A percentile compares a stretch with the other conserved stretches of the same genome.
Conservation (phyloP, 92 coral and sea anemone species). For the Blastomussa wellsi region DNA sequence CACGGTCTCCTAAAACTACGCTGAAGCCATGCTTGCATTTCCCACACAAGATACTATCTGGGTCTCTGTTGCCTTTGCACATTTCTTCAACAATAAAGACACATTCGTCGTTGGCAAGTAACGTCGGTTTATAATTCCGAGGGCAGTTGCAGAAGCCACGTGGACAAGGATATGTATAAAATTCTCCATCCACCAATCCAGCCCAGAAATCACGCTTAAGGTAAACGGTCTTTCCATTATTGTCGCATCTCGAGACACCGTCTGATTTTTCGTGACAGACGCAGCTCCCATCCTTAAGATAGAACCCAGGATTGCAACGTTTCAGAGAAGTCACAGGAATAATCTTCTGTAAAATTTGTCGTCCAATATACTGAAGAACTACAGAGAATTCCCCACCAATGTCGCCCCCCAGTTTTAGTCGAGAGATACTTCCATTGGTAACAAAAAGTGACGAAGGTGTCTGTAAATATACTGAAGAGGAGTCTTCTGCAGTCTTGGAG, state of each 20-base stretch:
- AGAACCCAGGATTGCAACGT: constrained; percentile 84
- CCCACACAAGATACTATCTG: constrained; percentile 72
- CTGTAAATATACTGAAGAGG: constrained; percentile 56
- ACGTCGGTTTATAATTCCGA: constrained; percentile 27
- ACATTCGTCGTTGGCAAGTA: constrained; percentile 53
- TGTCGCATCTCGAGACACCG: constrained; percentile 82
- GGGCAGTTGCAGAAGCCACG: constrained; percentile 68
- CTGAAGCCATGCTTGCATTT: constrained; percentile 61
- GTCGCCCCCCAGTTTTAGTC: constrained; percentile 62
- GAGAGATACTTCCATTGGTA: constrained; percentile 41
- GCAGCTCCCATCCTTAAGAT: constrained; percentile 54
- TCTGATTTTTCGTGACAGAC: constrained; percentile 54
- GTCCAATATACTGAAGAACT: constrained; percentile 61
- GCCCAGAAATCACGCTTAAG: constrained; percentile 87
- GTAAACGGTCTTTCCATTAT: constrained; percentile 64
- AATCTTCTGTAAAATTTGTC: constrained; percentile 47
- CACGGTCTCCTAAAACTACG: constrained; percentile 53
- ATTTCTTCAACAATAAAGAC: constrained; percentile 48
- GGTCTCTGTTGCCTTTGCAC: constrained; percentile 69
- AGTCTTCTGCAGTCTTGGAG: constrained; percentile 6
- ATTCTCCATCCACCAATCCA: constrained; percentile 60
- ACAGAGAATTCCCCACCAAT: constrained; percentile 61
- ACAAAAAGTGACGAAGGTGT: constrained; percentile 79
- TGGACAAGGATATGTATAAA: constrained; percentile 77
- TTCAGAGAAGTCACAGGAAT: constrained; percentile 46